Evolutionary conservation across 2,113 vertebrate genomes (phyloP).

Genomic region (Dendropsophus ebraccatus): DNA sequence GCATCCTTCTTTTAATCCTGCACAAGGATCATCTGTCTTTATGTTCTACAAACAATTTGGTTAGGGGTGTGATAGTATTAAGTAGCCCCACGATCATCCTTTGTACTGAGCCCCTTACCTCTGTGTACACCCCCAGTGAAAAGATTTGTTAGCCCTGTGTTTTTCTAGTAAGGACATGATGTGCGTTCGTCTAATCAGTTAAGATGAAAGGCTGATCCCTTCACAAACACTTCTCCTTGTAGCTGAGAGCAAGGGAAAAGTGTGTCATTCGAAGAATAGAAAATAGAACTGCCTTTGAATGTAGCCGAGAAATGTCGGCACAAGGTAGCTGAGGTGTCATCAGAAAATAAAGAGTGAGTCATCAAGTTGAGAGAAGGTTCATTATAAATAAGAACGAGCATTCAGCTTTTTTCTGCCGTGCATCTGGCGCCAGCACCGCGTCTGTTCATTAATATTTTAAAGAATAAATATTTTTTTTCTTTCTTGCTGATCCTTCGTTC

Average conservation of each 20-base stretch:
- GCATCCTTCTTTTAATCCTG: too few species aligned
- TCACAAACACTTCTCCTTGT: not conserved
- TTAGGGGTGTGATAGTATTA: too few species aligned
- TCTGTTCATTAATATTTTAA: slow-evolving; percentile 35
- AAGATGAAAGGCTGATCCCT: not conserved
- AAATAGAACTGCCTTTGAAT: not conserved
- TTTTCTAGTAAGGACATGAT: not conserved
- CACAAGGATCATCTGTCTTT: too few species aligned
- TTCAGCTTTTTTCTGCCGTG: slow-evolving; percentile 1
- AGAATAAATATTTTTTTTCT: slow-evolving; percentile 31
- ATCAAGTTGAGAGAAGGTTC: slow-evolving; percentile 9
- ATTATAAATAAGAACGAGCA: slow-evolving; percentile 2
- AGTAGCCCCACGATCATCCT: not conserved
- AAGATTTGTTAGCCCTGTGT: not conserved
- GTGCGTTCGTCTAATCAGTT: not conserved
- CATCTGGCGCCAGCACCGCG: not conserved
- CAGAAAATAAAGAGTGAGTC: slow-evolving; percentile 23
- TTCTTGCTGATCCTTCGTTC: not conserved
- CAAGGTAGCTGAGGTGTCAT: slow-evolving; percentile 11
- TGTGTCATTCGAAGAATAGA: not conserved
- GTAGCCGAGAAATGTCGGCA: not conserved
- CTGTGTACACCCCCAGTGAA: not conserved
- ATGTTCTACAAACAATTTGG: too few species aligned
- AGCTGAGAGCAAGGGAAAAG: not conserved
- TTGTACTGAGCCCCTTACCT: not conserved